Conservation (phyloP, 2,113 vertebrate genomes). For the Otocyon megalotis region DNA sequence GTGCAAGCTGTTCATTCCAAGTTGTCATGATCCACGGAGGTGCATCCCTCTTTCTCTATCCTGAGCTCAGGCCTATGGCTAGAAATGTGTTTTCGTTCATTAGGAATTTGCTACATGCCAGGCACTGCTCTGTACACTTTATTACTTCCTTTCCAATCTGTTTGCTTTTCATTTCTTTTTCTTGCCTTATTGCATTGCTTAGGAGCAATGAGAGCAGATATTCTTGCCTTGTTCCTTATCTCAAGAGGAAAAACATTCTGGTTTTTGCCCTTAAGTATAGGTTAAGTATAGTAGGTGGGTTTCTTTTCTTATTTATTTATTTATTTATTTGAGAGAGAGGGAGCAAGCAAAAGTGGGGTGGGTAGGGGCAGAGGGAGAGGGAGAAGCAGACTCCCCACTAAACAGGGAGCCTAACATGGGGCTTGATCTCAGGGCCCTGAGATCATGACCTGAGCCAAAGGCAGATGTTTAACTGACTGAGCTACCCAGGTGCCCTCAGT, state of each 20-base stretch:
- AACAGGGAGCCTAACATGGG: background rate
- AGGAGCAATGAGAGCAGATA: background rate
- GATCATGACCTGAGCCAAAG: background rate
- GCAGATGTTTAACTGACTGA: background rate
- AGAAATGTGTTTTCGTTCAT: background rate
- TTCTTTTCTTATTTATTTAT: too few species aligned
- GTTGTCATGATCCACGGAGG: background rate
- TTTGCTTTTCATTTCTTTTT: constrained; percentile 7
- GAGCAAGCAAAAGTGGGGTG: background rate
- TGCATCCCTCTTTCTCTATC: background rate
- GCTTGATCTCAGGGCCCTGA: background rate
- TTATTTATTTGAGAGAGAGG: background rate
- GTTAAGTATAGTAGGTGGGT: background rate
- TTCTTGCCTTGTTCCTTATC: background rate
- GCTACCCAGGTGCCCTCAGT: background rate
- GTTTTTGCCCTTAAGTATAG: background rate
- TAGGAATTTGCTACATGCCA: background rate
- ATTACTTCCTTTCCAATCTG: background rate
- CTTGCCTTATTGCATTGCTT: background rate
- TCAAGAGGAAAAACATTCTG: background rate
- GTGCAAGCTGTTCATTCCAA: background rate
- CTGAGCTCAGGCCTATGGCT: background rate
- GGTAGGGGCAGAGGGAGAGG: background rate
- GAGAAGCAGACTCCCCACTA: background rate
- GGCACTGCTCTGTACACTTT: background rate